Percentiles rank a stretch among this genome's conserved stretches.
Evolutionary conservation across 37 sponge, comb jelly and placozoan species (phyloP).

Genomic region (Halichondria panicea): DNA sequence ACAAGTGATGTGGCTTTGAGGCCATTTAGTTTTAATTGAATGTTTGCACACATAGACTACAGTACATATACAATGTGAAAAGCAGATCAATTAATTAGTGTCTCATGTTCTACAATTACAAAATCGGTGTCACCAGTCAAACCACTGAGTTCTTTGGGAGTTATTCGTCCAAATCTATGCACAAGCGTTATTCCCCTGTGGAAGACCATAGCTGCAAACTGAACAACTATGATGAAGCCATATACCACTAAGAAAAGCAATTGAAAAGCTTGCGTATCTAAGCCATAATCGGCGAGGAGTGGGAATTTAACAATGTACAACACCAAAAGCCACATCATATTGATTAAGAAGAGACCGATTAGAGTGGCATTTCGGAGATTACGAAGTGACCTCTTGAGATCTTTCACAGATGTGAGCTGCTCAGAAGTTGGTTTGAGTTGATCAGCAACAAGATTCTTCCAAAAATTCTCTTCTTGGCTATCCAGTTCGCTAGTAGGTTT

Average conservation of each 20-base stretch:
- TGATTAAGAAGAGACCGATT: slow-evolving; percentile 49
- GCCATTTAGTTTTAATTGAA: no score
- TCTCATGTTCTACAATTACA: no score
- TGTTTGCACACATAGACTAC: no score
- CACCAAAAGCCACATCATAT: slow-evolving; percentile 74
- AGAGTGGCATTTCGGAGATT: slow-evolving; percentile 55
- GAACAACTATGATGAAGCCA: slow-evolving; percentile 51
- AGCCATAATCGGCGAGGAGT: slow-evolving; percentile 6
- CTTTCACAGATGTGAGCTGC: slow-evolving; percentile 26
- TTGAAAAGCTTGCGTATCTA: slow-evolving; percentile 34
- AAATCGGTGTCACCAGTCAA: no score
- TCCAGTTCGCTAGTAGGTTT: background rate
- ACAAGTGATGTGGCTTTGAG: no score
- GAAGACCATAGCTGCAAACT: slow-evolving; percentile 55
- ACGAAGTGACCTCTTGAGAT: slow-evolving; percentile 38
- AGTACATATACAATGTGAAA: no score
- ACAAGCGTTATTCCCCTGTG: slow-evolving; percentile 64
- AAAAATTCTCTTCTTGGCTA: slow-evolving; percentile 44
- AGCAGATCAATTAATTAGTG: no score
- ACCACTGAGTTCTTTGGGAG: slow-evolving; percentile 1
- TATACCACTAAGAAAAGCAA: slow-evolving; percentile 58
- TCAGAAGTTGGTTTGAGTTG: slow-evolving; percentile 43
- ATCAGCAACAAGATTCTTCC: slow-evolving; percentile 16
- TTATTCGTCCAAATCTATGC: slow-evolving; percentile 54
- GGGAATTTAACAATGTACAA: slow-evolving; percentile 35